phyloP scores from a whole-genome alignment of 2,797 vertebrate genomes.

The Danio jaintianensis region DNA sequence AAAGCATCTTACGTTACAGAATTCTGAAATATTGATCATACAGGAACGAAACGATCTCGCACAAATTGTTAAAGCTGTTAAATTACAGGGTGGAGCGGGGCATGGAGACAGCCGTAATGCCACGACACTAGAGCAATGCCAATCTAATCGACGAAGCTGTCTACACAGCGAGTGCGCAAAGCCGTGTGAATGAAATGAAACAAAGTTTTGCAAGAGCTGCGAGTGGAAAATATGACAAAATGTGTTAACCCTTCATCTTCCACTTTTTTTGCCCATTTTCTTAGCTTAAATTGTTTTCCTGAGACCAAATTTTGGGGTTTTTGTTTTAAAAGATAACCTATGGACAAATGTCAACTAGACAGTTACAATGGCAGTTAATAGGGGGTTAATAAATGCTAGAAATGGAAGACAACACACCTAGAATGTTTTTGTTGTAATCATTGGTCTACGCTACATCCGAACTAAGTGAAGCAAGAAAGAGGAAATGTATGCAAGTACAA shows the following conservation, averaged over 20 bases:
- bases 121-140: background rate
- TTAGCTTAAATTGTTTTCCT: too few species aligned
- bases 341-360: too few species aligned
- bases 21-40: slow-evolving; percentile 32
- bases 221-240: too few species aligned
- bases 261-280: too few species aligned
- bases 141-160: background rate
- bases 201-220: too few species aligned
- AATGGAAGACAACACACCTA: background rate
- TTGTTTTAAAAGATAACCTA: too few species aligned
- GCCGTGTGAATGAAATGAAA: too few species aligned
- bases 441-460: background rate
- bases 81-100: slow-evolving; percentile 11
- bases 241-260: too few species aligned
- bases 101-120: background rate
- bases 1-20: slow-evolving; percentile 21
- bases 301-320: too few species aligned
- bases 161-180: background rate
- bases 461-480: background rate
- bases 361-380: too few species aligned
- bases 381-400: too few species aligned
- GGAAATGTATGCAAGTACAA: too few species aligned
- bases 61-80: slow-evolving; percentile 5
- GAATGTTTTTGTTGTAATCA: background rate
- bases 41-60: background rate